Conservation (phyloP, 37 sponge, comb jelly and placozoan genomes). For the Crambe crambe region DNA sequence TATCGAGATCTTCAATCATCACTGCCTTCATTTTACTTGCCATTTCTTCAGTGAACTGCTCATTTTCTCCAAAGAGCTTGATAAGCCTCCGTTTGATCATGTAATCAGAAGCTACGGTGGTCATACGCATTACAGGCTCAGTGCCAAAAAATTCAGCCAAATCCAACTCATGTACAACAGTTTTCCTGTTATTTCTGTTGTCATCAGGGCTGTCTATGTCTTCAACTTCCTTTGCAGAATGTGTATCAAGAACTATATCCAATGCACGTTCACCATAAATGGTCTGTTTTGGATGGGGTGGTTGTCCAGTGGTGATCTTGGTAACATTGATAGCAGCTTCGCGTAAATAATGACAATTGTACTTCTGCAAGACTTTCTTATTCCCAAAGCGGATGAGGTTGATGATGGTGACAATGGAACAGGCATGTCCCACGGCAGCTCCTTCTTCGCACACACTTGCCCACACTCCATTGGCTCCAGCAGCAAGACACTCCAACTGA, state of each 20-base stretch:
- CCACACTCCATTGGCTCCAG: slow-evolving; percentile 89
- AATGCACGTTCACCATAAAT: too few relatives aligned
- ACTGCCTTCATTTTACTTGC: too few relatives aligned
- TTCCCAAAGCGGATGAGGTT: slow-evolving; percentile 79
- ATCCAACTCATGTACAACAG: slow-evolving; percentile 51
- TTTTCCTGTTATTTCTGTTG: slow-evolving; percentile 52
- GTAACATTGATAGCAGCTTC: slow-evolving; percentile 74
- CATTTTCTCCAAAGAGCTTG: too few relatives aligned
- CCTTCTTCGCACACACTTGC: slow-evolving; percentile 86
- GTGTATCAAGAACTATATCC: too few relatives aligned
- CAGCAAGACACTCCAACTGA: slow-evolving; percentile 68
- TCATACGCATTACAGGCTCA: too few relatives aligned
- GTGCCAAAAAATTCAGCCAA: slow-evolving; percentile 71
- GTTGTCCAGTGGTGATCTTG: slow-evolving; percentile 63
- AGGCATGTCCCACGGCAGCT: slow-evolving; percentile 88
- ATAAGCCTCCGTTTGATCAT: too few relatives aligned
- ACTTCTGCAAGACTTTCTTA: slow-evolving; percentile 59
- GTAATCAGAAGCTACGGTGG: too few relatives aligned
- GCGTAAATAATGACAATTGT: slow-evolving; percentile 75
- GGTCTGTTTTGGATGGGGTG: slow-evolving; percentile 72
- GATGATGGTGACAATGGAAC: too few relatives aligned
- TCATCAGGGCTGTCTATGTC: slow-evolving; percentile 62
- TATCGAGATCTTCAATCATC: too few relatives aligned
- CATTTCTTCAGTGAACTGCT: too few relatives aligned
- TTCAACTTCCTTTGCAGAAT: too few relatives aligned